These are phyloP conservation scores for Mactromeris polynyma DNA, from an alignment of 2,888 invertebrate species.

Conservation along the genomic window DNA sequence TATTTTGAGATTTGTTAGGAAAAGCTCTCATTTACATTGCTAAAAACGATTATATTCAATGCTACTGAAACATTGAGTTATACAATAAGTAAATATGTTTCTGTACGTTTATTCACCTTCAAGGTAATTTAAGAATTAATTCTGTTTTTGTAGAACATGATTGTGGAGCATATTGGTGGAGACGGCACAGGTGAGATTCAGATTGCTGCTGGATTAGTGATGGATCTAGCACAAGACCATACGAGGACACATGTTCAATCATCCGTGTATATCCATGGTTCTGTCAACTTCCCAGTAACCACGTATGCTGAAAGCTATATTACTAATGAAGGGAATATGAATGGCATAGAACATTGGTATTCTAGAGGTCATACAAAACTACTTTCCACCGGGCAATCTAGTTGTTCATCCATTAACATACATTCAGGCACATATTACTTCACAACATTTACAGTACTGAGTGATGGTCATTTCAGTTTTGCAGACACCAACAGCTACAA, in stretches of 20 bases:
- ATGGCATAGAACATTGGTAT: constrained; percentile 75
- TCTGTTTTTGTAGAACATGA: constrained; percentile 42
- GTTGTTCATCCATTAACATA: constrained; percentile 42
- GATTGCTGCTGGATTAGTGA: constrained; percentile 48
- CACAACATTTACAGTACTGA: constrained; percentile 68
- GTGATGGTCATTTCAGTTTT: constrained; percentile 65
- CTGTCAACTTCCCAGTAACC: constrained; percentile 65
- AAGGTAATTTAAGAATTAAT: not conserved
- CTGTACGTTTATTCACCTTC: too few relatives aligned
- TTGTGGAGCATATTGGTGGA: constrained; percentile 67
- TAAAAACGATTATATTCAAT: too few relatives aligned
- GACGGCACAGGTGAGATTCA: constrained; percentile 73
- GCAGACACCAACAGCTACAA: constrained; percentile 51
- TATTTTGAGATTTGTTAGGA: too few relatives aligned
- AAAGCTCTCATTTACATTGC: too few relatives aligned
- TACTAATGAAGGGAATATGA: constrained; percentile 63
- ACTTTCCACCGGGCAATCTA: constrained; percentile 64
- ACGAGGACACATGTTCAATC: constrained; percentile 70
- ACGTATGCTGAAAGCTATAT: constrained; percentile 69
- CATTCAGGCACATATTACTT: constrained; percentile 65
- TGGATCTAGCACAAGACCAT: constrained; percentile 63
- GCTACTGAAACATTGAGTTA: too few relatives aligned
- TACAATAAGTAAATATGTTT: too few relatives aligned
- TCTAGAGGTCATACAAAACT: constrained; percentile 66
- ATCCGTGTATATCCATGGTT: constrained; percentile 60